Evolutionary conservation across 2,888 invertebrate genomes (phyloP).

Genomic region (Cephus pygmeus): DNA sequence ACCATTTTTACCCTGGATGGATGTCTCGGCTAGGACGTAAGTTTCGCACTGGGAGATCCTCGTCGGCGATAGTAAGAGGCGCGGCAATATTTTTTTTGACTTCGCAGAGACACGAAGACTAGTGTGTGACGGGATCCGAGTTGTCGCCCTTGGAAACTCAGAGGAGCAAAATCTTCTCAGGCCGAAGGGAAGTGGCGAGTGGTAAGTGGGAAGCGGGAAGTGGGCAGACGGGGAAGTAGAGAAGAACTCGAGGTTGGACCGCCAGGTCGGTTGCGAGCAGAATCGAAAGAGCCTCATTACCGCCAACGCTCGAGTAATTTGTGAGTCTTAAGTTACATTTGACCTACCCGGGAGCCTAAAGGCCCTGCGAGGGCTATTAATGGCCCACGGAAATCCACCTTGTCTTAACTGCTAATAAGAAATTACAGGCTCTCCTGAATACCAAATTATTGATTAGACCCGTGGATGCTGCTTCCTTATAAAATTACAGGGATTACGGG

Average conservation of each 20-base stretch:
- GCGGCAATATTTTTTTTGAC: not conserved
- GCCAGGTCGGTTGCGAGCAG: constrained; percentile 25
- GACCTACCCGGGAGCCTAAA: constrained; percentile 21
- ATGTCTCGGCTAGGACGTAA: not conserved
- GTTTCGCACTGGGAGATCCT: not conserved
- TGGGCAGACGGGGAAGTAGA: not conserved
- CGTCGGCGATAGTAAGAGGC: not conserved
- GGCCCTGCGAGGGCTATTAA: constrained; percentile 23
- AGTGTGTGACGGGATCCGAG: not conserved
- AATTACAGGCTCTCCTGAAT: constrained; percentile 18
- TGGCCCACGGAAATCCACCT: constrained; percentile 17
- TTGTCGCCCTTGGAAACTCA: not conserved
- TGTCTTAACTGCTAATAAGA: constrained; percentile 17
- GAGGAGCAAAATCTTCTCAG: not conserved
- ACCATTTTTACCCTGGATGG: too few relatives aligned
- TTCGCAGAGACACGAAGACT: not conserved
- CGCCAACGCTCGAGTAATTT: constrained; percentile 23
- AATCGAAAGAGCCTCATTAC: constrained; percentile 38
- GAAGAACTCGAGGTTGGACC: constrained; percentile 15
- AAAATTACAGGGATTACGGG: not conserved
- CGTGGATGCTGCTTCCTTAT: not conserved
- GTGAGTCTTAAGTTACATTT: constrained; percentile 26
- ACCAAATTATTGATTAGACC: constrained; percentile 20
- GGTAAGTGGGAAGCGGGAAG: not conserved
- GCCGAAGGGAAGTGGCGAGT: not conserved